phyloP scores from a whole-genome alignment of 2,888 invertebrate species.

The Mechanitis messenoides region DNA sequence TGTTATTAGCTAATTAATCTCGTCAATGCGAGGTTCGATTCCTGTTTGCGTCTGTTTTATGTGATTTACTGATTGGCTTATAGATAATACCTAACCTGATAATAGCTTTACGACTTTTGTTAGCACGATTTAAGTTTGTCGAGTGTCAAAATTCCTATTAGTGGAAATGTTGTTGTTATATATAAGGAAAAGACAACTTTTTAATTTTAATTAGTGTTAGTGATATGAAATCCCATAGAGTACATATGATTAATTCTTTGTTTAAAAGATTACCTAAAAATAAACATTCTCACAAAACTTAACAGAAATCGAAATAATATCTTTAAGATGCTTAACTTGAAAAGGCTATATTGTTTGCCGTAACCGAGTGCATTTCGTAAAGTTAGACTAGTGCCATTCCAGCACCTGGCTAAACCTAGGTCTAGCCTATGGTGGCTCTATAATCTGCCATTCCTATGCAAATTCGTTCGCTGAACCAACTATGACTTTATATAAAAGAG shows the following conservation, averaged over 20 bases:
- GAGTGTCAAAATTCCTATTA: too few species aligned
- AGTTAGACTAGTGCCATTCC: conserved; percentile 31
- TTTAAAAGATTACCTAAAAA: too few species aligned
- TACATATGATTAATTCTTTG: too few species aligned
- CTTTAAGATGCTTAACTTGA: conserved; percentile 15
- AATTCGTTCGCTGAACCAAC: conserved; percentile 70
- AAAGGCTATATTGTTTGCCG: conserved; percentile 28
- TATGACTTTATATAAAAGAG: conserved; percentile 65
- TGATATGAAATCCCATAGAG: too few species aligned
- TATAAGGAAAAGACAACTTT: too few species aligned
- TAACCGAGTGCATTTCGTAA: conserved; percentile 30
- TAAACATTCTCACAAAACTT: conserved; percentile 1
- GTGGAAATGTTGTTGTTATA: too few species aligned
- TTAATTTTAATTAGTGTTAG: too few species aligned
- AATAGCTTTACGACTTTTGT: background rate
- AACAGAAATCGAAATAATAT: conserved; percentile 10
- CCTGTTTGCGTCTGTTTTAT: conserved; percentile 27
- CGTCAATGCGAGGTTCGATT: conserved; percentile 30
- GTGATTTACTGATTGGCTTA: conserved; percentile 27
- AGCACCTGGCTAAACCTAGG: conserved; percentile 44
- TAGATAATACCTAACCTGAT: conserved; percentile 12
- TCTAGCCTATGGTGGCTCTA: conserved; percentile 64
- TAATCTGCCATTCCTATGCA: conserved; percentile 75
- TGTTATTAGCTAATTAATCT: conserved; percentile 41
- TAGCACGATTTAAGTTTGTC: background rate